Evolutionary conservation across 2,113 vertebrate genomes (phyloP).

Genomic region (Mus spicilegus): DNA sequence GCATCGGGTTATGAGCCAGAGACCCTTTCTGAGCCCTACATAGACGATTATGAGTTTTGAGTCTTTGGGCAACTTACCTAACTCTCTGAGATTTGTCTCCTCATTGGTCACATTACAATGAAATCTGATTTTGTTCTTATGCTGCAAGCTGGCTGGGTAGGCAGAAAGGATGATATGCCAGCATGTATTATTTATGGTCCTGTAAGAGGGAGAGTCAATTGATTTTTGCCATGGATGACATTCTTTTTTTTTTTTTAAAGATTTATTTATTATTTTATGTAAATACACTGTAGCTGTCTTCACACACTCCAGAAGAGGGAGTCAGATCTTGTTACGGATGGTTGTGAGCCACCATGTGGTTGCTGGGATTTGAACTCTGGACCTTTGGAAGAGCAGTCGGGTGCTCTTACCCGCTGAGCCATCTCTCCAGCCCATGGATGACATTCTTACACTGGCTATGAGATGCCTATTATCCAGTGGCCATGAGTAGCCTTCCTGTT

Average conservation of each 20-base stretch:
- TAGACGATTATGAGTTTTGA: background rate
- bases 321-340: too few species aligned
- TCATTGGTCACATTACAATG: background rate
- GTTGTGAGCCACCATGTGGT: too few species aligned
- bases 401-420: too few species aligned
- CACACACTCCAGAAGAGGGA: too few species aligned
- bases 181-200: background rate
- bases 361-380: too few species aligned
- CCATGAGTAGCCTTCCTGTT: background rate
- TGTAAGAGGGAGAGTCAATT: background rate
- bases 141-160: background rate
- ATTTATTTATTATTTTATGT: too few species aligned
- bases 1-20: too few species aligned
- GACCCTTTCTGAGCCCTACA: background rate
- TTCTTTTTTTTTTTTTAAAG: too few species aligned
- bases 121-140: conserved; percentile 3
- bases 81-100: background rate
- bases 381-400: too few species aligned
- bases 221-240: background rate
- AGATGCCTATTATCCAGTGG: background rate
- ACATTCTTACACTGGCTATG: background rate
- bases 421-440: too few species aligned
- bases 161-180: background rate
- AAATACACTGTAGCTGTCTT: too few species aligned
- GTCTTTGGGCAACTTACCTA: background rate